Evolutionary conservation across 1,140 invertebrate species (phyloP).

Genomic region (Periplaneta americana): DNA sequence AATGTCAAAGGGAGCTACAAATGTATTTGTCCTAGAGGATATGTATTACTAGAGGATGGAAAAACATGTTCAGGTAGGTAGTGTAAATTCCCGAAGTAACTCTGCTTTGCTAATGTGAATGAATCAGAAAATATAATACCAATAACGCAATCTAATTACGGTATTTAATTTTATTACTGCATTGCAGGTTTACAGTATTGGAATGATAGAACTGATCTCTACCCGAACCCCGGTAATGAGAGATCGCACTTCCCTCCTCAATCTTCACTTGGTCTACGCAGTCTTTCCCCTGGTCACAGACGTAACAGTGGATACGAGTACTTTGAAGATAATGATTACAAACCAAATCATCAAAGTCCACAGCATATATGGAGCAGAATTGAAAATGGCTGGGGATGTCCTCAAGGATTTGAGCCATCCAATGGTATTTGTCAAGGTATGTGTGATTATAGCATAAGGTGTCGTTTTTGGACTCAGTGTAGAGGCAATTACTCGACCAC

Average conservation of each 20-base stretch:
- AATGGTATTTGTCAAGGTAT: conserved; percentile 11
- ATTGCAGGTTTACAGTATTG: not conserved
- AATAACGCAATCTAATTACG: not conserved
- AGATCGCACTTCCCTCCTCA: not conserved
- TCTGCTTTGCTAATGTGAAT: no score
- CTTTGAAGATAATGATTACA: not conserved
- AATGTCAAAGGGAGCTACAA: conserved; percentile 50
- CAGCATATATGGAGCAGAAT: not conserved
- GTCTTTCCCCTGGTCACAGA: not conserved
- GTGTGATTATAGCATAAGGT: not conserved
- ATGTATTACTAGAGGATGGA: conserved; percentile 40
- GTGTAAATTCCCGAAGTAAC: no score
- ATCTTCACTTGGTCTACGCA: not conserved
- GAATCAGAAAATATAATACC: not conserved
- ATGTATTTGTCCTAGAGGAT: conserved; percentile 48
- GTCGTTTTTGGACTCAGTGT: not conserved
- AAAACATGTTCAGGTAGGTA: conserved; percentile 36
- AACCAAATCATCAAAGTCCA: not conserved
- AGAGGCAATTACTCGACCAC: not conserved
- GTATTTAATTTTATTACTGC: not conserved
- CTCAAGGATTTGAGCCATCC: not conserved
- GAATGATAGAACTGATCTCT: not conserved
- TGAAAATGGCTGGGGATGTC: not conserved
- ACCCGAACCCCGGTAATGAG: not conserved
- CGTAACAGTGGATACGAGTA: not conserved